Base-by-base conservation (phyloP, 2,113 vertebrate genomes). In the Panthera tigris region DNA sequence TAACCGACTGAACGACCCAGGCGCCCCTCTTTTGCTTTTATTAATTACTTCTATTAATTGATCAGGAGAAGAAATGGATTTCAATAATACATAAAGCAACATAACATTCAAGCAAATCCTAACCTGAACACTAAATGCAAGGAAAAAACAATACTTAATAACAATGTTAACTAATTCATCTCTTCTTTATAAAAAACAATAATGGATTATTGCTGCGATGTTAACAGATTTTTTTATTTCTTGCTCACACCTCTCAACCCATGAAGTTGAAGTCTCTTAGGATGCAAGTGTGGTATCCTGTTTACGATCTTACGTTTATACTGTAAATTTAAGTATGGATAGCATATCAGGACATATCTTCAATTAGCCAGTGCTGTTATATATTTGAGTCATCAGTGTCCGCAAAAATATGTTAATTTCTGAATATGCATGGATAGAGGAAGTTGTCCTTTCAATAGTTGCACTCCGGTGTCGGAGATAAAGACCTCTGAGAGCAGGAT, bases 271-370 rank as follows among this genome's bases (percentile, higher is more conserved):
- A 71, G 65, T 4, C 18, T 94, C 52, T 92, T 93, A 93, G 29
- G 79, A 87, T 95, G 45, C 84, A 91, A 91, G 65, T 90, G 92
- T 73, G 89, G 50, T 48, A 45, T 74, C 80, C 41, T 96, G 31
- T 66, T 95, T 61, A 15, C 65, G 69, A 80, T 61, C 48, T 76
- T 48, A 89, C 36, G 3, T 78, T 96, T 92, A 91, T 93, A 23
- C 39, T 33, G 7, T 68, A 73, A 66, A 71, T 85, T 98, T 95
- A 93, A 93, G 78, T 96, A 87, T 52, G 48, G 63, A 45, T 57
- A 86, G 12, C 84, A 96, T 50, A 31, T 94, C 33, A 65, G 4
- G 31, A 66, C 66, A 52, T 92, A 74, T 41, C 31, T 65, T 55
- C n/a, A 86, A 18, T 94, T 96, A 97, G 52, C 68, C 45, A 63